Percentiles rank a stretch among this genome's conserved stretches.
These are phyloP conservation scores for Pristionchus japonicus DNA, from an alignment of 2,888 invertebrate species.

Conservation along the genomic window DNA sequence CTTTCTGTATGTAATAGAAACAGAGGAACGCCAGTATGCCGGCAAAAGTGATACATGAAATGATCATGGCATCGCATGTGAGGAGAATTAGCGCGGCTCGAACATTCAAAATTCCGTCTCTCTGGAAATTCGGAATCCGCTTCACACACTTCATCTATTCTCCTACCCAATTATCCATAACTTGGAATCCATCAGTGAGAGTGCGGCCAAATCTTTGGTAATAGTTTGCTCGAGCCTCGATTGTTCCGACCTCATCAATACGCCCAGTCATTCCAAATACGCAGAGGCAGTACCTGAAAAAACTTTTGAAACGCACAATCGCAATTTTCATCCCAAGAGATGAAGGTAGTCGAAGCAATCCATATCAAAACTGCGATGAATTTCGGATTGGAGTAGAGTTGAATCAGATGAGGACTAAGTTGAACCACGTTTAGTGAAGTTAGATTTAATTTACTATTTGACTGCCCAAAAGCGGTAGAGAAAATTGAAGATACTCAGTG, in stretches of 20 bases:
- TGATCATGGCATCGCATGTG: background rate
- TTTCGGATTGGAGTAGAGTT: background rate
- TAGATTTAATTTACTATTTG: background rate
- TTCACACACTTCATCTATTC: background rate
- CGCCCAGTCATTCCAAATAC: background rate
- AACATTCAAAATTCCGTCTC: background rate
- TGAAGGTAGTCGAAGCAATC: background rate
- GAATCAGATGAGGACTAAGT: background rate
- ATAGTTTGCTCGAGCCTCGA: background rate
- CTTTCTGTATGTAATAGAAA: background rate
- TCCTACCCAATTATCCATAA: constrained; percentile 7
- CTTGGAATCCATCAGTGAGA: background rate
- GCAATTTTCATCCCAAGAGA: background rate
- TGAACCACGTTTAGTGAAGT: background rate
- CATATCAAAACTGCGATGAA: background rate
- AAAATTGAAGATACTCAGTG: background rate
- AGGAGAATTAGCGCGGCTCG: background rate
- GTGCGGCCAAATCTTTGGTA: background rate
- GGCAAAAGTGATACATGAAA: background rate
- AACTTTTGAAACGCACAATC: background rate
- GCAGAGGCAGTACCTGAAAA: background rate
- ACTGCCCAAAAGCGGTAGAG: constrained; percentile 1
- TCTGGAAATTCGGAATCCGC: too few relatives aligned
- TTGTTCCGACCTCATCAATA: background rate
- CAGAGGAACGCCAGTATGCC: background rate